Conservation (phyloP, 2,797 vertebrate species). For the Caiman crocodilus region DNA sequence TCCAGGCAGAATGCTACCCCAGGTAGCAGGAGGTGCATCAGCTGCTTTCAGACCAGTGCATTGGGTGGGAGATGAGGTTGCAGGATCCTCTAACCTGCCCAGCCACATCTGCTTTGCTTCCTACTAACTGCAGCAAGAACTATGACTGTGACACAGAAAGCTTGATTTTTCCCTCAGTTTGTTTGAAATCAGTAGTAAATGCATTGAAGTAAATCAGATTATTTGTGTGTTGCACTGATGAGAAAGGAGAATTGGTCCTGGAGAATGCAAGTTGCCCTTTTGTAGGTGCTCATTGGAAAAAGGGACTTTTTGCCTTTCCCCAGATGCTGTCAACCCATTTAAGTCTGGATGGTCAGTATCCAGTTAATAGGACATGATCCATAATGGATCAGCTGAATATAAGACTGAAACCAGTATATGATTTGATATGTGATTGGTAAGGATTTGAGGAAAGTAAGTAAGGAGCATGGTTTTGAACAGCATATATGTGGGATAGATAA, state of each 20-base stretch:
- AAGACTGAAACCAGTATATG: neutral
- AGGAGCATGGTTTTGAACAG: neutral
- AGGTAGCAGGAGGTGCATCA: neutral
- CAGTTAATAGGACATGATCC: neutral
- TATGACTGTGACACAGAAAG: neutral
- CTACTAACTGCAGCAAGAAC: neutral
- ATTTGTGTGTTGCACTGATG: neutral
- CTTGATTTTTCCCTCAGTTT: too few species aligned
- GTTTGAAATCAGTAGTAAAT: neutral
- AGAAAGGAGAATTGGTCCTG: neutral
- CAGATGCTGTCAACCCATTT: neutral
- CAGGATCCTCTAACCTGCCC: neutral
- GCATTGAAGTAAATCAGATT: neutral
- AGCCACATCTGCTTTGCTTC: neutral
- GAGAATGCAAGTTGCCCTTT: neutral
- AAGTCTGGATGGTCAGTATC: neutral
- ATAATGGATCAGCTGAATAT: neutral
- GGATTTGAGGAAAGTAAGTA: neutral
- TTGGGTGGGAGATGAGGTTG: neutral
- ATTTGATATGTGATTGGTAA: neutral
- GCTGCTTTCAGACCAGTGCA: neutral
- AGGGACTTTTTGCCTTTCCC: neutral
- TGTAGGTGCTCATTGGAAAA: neutral
- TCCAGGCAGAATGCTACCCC: neutral
- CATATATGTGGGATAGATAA: neutral